Evolutionary conservation across 2,888 invertebrate species (phyloP).

Genomic region (Thelaira solivaga): DNA sequence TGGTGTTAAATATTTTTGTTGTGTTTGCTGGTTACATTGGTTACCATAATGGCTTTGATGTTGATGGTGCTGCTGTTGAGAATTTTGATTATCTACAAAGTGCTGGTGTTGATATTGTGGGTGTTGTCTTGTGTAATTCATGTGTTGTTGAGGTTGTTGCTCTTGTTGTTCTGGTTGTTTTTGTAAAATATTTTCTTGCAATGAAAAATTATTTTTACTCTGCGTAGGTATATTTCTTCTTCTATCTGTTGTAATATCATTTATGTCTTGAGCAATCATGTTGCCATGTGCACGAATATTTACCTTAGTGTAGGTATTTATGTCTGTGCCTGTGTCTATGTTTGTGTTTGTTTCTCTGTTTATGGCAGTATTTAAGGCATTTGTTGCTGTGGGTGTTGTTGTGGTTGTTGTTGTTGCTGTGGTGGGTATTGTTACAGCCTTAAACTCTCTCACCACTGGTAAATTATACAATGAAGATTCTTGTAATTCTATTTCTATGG

Average conservation of each 20-base stretch:
- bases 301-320: neutral
- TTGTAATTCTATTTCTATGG: slow-evolving; percentile 47
- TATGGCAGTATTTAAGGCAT: slow-evolving; percentile 62
- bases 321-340: neutral
- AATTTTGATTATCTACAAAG: neutral
- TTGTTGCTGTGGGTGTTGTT: slow-evolving; percentile 11
- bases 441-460: slow-evolving; percentile 39
- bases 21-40: slow-evolving; percentile 53
- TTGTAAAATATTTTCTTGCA: slow-evolving; percentile 46
- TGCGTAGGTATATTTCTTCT: slow-evolving; percentile 39
- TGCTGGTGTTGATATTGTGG: slow-evolving; percentile 58
- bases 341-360: slow-evolving; percentile 12
- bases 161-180: slow-evolving; percentile 47
- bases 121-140: slow-evolving; percentile 41
- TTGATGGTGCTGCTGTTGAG: slow-evolving; percentile 56
- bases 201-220: slow-evolving; percentile 38
- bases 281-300: slow-evolving; percentile 1
- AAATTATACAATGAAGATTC: slow-evolving; percentile 41
- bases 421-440: neutral
- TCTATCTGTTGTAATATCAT: slow-evolving; percentile 29
- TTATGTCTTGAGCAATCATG: slow-evolving; percentile 26
- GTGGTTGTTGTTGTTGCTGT: too few species aligned
- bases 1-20: slow-evolving; percentile 61
- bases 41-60: slow-evolving; percentile 40
- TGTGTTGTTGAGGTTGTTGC: slow-evolving; percentile 44